Evolutionary conservation across 37 sponge, comb jelly and placozoan species (phyloP).

Genomic region (Halisarca cf. caerulea): DNA sequence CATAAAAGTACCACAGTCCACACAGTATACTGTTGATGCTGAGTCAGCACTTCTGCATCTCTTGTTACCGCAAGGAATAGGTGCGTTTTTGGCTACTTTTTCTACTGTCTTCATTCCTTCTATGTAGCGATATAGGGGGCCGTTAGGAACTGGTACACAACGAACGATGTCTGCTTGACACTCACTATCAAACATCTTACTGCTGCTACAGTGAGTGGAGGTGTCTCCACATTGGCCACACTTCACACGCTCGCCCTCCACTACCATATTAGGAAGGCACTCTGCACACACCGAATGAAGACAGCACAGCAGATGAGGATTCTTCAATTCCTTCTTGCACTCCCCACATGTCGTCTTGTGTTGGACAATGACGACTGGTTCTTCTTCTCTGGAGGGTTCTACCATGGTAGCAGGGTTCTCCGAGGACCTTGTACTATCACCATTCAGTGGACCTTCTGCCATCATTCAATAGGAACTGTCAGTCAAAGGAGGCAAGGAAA

Average conservation of each 20-base stretch:
- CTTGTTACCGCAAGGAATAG: not conserved
- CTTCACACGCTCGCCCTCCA: not conserved
- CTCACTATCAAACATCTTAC: no score
- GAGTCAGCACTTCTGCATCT: not conserved
- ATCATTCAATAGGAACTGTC: no score
- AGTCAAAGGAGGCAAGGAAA: no score
- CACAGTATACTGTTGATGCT: not conserved
- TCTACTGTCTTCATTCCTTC: not conserved
- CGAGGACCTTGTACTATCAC: no score
- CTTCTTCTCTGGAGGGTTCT: no score
- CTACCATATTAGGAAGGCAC: not conserved
- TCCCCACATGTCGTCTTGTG: no score
- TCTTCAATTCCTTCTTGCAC: not conserved
- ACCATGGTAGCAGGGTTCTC: no score
- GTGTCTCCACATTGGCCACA: not conserved
- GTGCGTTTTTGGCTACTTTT: not conserved
- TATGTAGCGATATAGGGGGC: not conserved
- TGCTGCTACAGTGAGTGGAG: not conserved
- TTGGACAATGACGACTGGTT: no score
- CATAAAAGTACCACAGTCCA: not conserved
- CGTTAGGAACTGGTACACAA: not conserved
- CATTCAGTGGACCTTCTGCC: no score
- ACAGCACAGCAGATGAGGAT: not conserved
- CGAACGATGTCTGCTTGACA: no score
- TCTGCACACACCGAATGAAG: conserved; percentile 8